These are phyloP conservation scores for Lochmaea capreae DNA, from an alignment of 2,888 invertebrate species.

Conservation along the genomic window DNA sequence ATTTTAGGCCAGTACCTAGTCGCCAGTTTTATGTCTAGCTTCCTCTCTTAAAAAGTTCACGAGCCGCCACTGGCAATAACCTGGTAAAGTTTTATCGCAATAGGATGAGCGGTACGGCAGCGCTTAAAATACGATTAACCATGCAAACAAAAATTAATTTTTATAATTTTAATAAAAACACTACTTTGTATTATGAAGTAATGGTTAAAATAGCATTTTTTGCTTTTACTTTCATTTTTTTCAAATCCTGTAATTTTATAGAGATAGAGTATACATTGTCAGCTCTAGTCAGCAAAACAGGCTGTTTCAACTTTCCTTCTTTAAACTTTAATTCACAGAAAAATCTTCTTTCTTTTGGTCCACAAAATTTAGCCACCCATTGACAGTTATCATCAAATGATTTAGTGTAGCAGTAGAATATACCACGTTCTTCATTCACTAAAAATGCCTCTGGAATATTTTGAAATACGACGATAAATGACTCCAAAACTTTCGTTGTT, in stretches of 20 bases:
- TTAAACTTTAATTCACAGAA: slow-evolving; percentile 55
- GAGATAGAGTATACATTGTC: slow-evolving; percentile 48
- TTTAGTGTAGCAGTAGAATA: slow-evolving; percentile 50
- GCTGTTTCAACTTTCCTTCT: slow-evolving; percentile 48
- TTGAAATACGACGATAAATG: slow-evolving; percentile 53
- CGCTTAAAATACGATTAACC: no score
- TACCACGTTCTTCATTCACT: slow-evolving; percentile 51
- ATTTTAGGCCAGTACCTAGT: no score
- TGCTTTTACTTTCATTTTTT: slow-evolving; percentile 54
- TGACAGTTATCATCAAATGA: slow-evolving; percentile 42
- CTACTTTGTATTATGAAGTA: slow-evolving; percentile 27
- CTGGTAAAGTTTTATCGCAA: no score
- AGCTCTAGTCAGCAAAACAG: slow-evolving; percentile 47
- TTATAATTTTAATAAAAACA: no score
- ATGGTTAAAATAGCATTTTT: slow-evolving; percentile 56
- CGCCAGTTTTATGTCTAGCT: no score
- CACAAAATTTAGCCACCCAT: slow-evolving; percentile 55
- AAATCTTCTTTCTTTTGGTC: slow-evolving; percentile 53
- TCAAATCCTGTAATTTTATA: slow-evolving; percentile 51
- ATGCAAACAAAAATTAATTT: no score
- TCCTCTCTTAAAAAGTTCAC: no score
- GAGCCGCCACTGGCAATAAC: no score
- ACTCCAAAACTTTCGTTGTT: slow-evolving; percentile 51
- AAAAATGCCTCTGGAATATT: slow-evolving; percentile 53
- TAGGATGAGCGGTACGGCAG: no score